These are phyloP conservation scores for Melanotaenia nigrans DNA, from an alignment of 2,797 vertebrate species.

Conservation along the genomic window DNA sequence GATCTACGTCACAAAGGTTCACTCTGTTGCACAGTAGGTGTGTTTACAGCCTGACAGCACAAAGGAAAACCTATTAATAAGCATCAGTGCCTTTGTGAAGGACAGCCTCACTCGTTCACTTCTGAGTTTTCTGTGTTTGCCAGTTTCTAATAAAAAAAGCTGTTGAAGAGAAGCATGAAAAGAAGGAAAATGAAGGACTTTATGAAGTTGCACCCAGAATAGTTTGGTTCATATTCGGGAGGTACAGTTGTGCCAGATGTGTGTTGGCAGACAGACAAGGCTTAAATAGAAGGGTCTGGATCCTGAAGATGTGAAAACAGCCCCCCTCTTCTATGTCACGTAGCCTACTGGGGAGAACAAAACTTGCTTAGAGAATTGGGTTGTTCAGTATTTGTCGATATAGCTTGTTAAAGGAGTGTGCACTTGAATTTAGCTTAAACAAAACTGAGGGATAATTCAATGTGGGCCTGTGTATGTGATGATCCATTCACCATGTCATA, in stretches of 20 bases:
- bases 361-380: conserved; percentile 26
- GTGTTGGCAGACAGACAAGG: conserved; percentile 54
- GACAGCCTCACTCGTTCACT: conserved; percentile 36
- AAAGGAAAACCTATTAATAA: conserved; percentile 60
- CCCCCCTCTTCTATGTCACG: conserved; percentile 33
- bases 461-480: conserved; percentile 45
- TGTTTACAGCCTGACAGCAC: conserved; percentile 36
- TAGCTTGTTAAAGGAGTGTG: conserved; percentile 11
- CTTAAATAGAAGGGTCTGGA: conserved; percentile 63
- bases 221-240: conserved; percentile 50
- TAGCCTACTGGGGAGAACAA: conserved; percentile 49
- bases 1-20: conserved; percentile 48
- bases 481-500: conserved; percentile 69
- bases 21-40: conserved; percentile 27
- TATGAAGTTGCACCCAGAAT: conserved; percentile 54
- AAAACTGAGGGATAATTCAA: conserved; percentile 35
- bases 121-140: conserved; percentile 31
- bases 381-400: conserved; percentile 19
- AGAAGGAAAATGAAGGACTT: conserved; percentile 40
- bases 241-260: conserved; percentile 59
- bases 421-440: conserved; percentile 37
- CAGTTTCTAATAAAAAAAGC: conserved; percentile 60
- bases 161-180: conserved; percentile 29
- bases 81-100: conserved; percentile 36
- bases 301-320: conserved; percentile 51